Evolutionary conservation across 1,140 invertebrate genomes (phyloP).

Genomic region (Saccostrea echinata): DNA sequence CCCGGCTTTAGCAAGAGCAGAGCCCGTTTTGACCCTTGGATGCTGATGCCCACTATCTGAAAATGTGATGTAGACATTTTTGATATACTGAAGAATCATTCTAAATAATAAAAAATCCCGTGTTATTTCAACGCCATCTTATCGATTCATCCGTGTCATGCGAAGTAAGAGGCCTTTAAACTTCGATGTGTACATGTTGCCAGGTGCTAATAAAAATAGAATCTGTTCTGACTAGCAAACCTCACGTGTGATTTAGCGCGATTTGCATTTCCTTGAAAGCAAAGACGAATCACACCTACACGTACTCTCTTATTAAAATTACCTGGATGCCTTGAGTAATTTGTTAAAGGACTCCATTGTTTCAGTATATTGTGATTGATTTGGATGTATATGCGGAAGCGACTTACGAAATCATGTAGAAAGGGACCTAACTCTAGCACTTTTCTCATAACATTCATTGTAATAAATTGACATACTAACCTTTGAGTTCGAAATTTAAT

Average conservation of each 20-base stretch:
- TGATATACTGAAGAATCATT: constrained; percentile 25
- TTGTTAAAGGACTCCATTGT: not conserved
- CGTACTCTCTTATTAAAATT: not conserved
- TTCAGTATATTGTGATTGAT: not conserved
- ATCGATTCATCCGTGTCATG: constrained; percentile 12
- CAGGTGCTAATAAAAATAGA: constrained; percentile 37
- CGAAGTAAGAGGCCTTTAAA: constrained; percentile 26
- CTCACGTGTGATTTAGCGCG: constrained; percentile 6
- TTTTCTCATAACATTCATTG: not conserved
- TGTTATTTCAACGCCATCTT: constrained; percentile 37
- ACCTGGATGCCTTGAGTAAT: not conserved
- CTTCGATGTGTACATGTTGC: constrained; percentile 31
- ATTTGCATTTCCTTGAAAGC: not conserved
- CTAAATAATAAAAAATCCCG: constrained; percentile 20
- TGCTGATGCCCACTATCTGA: constrained; percentile 31
- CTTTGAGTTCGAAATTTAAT: not conserved
- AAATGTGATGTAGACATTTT: constrained; percentile 37
- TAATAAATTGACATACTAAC: constrained; percentile 10
- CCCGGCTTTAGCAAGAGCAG: constrained; percentile 3
- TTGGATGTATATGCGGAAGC: not conserved
- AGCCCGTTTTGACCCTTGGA: constrained; percentile 5
- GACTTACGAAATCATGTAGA: not conserved
- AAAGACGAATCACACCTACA: not conserved
- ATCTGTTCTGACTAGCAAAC: not conserved
- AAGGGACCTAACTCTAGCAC: not conserved